Evolutionary conservation across 2,888 invertebrate genomes (phyloP).

Genomic region (Chrysolina haemoptera): DNA sequence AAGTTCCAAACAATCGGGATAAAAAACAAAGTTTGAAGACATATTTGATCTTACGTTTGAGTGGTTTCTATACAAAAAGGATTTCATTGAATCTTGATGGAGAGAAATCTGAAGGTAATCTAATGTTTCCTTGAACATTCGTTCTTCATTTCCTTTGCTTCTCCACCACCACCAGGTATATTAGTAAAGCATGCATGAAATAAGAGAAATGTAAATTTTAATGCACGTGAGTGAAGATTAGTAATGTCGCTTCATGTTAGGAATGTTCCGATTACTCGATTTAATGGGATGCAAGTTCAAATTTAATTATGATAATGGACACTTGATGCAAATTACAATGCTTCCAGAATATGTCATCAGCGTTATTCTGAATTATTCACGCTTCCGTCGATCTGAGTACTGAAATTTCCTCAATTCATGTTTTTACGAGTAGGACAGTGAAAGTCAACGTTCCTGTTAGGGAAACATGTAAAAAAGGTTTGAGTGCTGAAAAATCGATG

Average conservation of each 20-base stretch:
- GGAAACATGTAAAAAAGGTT: background rate
- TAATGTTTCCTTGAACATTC: background rate
- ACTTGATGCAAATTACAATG: slow-evolving; percentile 26
- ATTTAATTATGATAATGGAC: slow-evolving; percentile 28
- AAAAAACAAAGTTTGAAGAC: no score
- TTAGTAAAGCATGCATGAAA: slow-evolving; percentile 29
- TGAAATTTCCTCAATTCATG: background rate
- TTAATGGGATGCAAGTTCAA: slow-evolving; percentile 28
- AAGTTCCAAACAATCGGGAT: no score
- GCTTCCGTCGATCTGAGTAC: background rate
- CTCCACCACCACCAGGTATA: slow-evolving; percentile 1
- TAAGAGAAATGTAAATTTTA: slow-evolving; percentile 25
- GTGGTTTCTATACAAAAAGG: no score
- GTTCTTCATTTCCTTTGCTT: background rate
- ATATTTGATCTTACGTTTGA: no score
- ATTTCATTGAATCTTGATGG: no score
- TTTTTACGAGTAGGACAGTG: background rate
- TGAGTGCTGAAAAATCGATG: background rate
- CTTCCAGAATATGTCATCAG: slow-evolving; percentile 6
- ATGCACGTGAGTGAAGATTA: slow-evolving; percentile 35
- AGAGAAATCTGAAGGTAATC: background rate
- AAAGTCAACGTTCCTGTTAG: slow-evolving; percentile 7
- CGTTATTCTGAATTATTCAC: slow-evolving; percentile 2
- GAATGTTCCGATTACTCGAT: slow-evolving; percentile 34
- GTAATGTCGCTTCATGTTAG: slow-evolving; percentile 18